A percentile compares a stretch with the other conserved stretches of the same genome.
Conservation (phyloP, 2,888 invertebrate species). For the Drosophila birchii region DNA sequence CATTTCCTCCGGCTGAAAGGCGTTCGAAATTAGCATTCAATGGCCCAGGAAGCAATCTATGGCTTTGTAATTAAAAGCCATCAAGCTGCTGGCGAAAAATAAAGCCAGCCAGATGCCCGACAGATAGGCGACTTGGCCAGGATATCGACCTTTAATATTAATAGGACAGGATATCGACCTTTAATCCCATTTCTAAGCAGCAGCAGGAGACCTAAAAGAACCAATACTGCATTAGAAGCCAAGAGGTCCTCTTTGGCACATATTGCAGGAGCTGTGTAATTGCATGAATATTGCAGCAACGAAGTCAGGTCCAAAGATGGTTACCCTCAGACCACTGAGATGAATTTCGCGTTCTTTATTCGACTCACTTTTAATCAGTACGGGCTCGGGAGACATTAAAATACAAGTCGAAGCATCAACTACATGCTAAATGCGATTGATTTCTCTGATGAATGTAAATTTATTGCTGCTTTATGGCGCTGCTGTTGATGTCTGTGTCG, state of each 20-base stretch:
- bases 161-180: constrained; percentile 38
- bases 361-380: constrained; percentile 18
- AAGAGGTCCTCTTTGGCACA: background rate
- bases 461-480: constrained; percentile 37
- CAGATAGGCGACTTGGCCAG: constrained; percentile 22
- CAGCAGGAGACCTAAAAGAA: background rate
- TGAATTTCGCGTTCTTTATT: background rate
- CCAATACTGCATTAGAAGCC: background rate
- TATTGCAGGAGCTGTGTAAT: constrained; percentile 25
- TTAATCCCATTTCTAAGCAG: constrained; percentile 33
- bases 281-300: constrained; percentile 43
- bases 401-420: constrained; percentile 6
- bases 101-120: constrained; percentile 4
- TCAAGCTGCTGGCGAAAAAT: constrained; percentile 28
- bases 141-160: constrained; percentile 50
- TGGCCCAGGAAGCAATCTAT: constrained; percentile 36
- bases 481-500: constrained; percentile 19
- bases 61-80: constrained; percentile 51
- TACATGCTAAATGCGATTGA: constrained; percentile 26
- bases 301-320: background rate
- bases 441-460: constrained; percentile 34
- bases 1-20: constrained; percentile 63
- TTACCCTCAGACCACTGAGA: constrained; percentile 17
- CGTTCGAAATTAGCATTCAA: constrained; percentile 62
- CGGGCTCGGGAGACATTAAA: constrained; percentile 12